Evolutionary conservation across 2,888 invertebrate species (phyloP), one percentile per base, ranked within the genome.

Genomic region (Lysandra coridon): DNA sequence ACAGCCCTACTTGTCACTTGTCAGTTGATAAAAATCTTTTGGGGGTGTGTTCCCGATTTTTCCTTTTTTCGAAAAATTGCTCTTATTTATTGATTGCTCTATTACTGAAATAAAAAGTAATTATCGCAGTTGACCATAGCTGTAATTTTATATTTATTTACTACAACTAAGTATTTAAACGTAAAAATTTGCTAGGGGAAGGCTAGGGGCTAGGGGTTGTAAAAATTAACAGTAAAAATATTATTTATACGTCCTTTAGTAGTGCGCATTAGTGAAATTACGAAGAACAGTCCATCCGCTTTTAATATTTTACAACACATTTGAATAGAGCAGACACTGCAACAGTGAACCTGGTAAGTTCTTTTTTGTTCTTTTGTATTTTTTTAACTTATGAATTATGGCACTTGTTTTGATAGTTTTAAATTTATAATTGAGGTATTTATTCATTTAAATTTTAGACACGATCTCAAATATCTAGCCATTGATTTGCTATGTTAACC

Each of bases 261-360:
- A 64, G 33, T 69, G 37, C 23, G 6, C 62, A 23, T n/a, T 23
- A 14, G 14, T 37, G 33, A 69, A 69, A 37, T 37, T 69, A 14
- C 69, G 33, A 69, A 69, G 30, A 33, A 69, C 69, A 69, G 30
- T 69, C 33, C 69, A 33, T 69, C 69, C 69, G 33, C 7, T 23
- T 64, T 12, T 10, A 64, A 10, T 64, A 30, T 30, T 64, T 64
- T 64, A 64, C 30, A 64, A 64, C 4, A 64, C 12, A 6, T 23
- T 64, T 30, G 64, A 64, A 64, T 4, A 69, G 12, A 69, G 33
- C 33, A 37, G 33, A 12, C 64, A 69, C 12, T 33, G 17, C 5
- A 69, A 23, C 69, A 17, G 69, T 69, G 14, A 69, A 69, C 33
- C 69, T 4, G 69, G 69, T 69, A 69, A 37, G 69, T 69, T 69